Conservation (phyloP, 2,113 vertebrate species). For the Cinclus mexicanus region DNA sequence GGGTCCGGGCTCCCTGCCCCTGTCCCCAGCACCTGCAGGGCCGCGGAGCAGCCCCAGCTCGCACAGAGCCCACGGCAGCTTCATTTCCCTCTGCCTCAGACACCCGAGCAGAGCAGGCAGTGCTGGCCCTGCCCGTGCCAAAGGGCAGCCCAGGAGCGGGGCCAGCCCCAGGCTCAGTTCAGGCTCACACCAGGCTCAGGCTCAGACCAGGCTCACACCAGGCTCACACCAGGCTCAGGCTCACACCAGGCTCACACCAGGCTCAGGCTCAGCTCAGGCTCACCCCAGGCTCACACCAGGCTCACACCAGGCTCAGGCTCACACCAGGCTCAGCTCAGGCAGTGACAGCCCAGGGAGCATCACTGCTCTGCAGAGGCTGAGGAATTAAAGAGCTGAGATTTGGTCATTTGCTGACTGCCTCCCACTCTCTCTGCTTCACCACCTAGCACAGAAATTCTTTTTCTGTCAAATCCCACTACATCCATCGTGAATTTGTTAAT, state of each 20-base stretch:
- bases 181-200: too few relatives aligned
- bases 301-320: not conserved
- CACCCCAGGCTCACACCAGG: too few relatives aligned
- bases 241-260: too few relatives aligned
- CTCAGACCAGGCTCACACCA: not conserved
- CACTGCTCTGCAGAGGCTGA: rapidly evolving
- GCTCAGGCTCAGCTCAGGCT: too few relatives aligned
- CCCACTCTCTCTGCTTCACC: not conserved
- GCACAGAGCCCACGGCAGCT: too few relatives aligned
- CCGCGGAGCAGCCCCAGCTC: too few relatives aligned
- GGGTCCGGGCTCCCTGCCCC: too few relatives aligned
- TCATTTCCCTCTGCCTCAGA: too few relatives aligned
- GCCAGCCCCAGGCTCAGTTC: not conserved
- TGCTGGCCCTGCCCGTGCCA: rapidly evolving
- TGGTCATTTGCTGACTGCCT: not conserved
- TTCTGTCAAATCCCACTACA: not conserved
- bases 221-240: not conserved
- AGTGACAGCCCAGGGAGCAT: not conserved
- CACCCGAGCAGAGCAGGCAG: rapidly evolving
- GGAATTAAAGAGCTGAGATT: not conserved
- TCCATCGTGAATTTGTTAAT: not conserved
- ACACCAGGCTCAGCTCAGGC: rapidly evolving
- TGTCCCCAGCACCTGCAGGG: too few relatives aligned
- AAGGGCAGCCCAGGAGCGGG: rapidly evolving
- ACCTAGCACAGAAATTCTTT: not conserved